Percentiles rank a stretch among this genome's conserved stretches.
Conservation (phyloP, 2,888 invertebrate species). For the Teinopalpus imperialis region DNA sequence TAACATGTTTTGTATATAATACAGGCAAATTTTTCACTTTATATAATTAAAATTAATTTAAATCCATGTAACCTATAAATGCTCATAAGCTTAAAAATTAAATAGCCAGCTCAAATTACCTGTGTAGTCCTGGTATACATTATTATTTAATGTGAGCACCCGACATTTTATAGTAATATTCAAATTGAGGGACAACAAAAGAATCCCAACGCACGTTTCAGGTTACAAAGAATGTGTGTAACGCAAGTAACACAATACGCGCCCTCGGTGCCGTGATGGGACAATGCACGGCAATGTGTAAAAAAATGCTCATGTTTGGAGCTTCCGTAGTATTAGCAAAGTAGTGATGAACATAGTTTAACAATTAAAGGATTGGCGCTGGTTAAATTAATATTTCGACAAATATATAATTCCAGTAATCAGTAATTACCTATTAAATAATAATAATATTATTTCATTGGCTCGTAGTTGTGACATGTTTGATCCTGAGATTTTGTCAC, state of each 20-base stretch:
- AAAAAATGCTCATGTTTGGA: slow-evolving; percentile 13
- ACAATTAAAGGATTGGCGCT: too few species aligned
- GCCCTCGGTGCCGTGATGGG: slow-evolving; percentile 44
- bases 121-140: slow-evolving; percentile 30
- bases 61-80: background rate
- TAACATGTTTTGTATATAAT: too few species aligned
- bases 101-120: slow-evolving; percentile 29
- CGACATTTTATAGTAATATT: slow-evolving; percentile 73
- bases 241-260: slow-evolving; percentile 72
- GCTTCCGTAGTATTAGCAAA: background rate
- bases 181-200: slow-evolving; percentile 73
- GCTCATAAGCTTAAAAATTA: slow-evolving; percentile 3
- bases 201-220: slow-evolving; percentile 65
- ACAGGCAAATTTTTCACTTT: too few species aligned
- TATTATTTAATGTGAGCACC: slow-evolving; percentile 55
- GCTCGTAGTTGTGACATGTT: too few species aligned
- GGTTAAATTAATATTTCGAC: too few species aligned
- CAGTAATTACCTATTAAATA: too few species aligned
- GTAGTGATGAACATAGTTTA: background rate
- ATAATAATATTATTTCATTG: too few species aligned
- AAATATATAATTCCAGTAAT: too few species aligned
- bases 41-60: background rate
- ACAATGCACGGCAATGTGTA: slow-evolving; percentile 20
- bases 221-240: slow-evolving; percentile 70
- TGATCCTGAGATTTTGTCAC: too few species aligned